Base-by-base conservation (phyloP, 2,888 invertebrate species). In the Scaptomyza cyrtandrae region DNA sequence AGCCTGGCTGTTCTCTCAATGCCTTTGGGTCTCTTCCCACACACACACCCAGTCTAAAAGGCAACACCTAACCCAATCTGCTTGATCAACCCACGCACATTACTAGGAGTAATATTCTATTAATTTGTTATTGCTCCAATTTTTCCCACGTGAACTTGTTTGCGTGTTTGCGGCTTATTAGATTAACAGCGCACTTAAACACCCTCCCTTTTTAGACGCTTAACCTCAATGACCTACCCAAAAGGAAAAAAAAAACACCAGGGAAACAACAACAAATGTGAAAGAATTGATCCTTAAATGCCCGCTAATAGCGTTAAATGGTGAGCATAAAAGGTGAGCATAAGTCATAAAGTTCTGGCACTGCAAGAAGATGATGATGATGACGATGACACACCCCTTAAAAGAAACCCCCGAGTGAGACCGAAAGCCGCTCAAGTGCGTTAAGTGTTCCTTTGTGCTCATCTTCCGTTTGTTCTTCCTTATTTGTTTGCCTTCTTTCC, bases 91-190 rank as follows among this genome's bases (percentile, higher is more conserved):
- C 62, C 74, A 78, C 75, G 63, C 63, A 56, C 52, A 58, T 52
- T 48, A 49, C 48, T 48, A 13, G 13, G n/a, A 50, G 19, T 35
- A 37, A 3, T 24, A n/a, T 71, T 69, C 58, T 71, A 65, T 76
- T 50, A 59, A 68, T 71, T 67, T 68, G 43, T 44, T 69, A 71
- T 49, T 83, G 88, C 75, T 85, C 89, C 80, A 86, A 69, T 88
- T 88, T 90, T 91, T 91, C 91, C 90, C 91, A 91, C 87, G 91
- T 88, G 83, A 89, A 84, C 83, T 87, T 86, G 80, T 84, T 90
- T 76, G 91, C 90, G 91, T 90, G 90, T 78, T 85, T 58, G 81
- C 76, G 77, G 72, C 81, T 88, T 88, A 90, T 90, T 90, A 90
- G 86, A 81, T 88, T 80, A 89, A 76, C 75, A 68, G 70, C 61